Evolutionary conservation across 1,140 invertebrate species (phyloP), one percentile per base, ranked within the genome.

Genomic region (Chrysomallon squamiferum): DNA sequence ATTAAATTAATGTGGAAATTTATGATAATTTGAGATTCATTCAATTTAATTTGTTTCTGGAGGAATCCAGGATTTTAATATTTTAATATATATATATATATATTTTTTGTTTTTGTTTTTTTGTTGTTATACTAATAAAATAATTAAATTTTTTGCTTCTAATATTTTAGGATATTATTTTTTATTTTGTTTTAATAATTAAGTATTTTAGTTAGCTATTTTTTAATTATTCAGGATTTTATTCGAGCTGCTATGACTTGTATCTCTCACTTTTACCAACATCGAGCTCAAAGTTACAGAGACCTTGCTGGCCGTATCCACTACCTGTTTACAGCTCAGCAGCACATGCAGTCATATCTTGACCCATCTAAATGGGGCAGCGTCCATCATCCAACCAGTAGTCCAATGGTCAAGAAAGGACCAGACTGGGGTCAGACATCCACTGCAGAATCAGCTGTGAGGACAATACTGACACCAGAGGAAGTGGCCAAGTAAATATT

Each of bases 211-310:
- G n/a, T n/a, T n/a, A 0, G 6, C 15, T 52, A 2, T 64, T 61
- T 65, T 52, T 30, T 54, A 22, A 68, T n/a, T 61, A 67, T 67
- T 38, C 67, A 85, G 83, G 84, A 86, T 75, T 83, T 74, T 65
- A 69, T 86, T 1, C 68, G 84, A 59, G 84, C 84, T 15, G 78
- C 82, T 35, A 84, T 85, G 80, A 85, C 80, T 2, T 85, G 84
- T 66, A 80, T 82, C 50, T 76, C 68, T 27, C 75, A 75, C 62
- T 85, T 85, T 72, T 84, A 81, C 67, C 75, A 74, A 63, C 68
- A 74, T 29, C 77, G 77, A 6, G 79, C 80, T 32, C 73, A 65
- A 9, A 80, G 72, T 43, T 85, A 85, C 62, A 50, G 71, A 32
- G 80, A 84, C 66, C 73, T 85, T 47, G 60, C 65, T 38, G 62